These are phyloP conservation scores for Sarcophaga rosellei DNA, from an alignment of 2,888 invertebrate species.

Conservation along the genomic window DNA sequence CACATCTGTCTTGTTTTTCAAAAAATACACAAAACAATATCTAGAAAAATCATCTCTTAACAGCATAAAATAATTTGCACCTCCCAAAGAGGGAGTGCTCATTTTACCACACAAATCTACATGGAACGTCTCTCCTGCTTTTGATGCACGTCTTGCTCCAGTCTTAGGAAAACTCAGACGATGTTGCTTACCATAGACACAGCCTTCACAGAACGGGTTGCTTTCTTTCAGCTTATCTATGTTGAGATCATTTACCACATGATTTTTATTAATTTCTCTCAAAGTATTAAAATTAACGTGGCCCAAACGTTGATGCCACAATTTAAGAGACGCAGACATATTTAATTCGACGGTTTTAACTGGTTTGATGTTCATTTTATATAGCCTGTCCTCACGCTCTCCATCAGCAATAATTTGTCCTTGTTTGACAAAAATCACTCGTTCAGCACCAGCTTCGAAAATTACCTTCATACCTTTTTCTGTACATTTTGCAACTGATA, in stretches of 20 bases:
- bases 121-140: too few species aligned
- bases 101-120: constrained; percentile 21
- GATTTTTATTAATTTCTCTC: too few species aligned
- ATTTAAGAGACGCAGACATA: too few species aligned
- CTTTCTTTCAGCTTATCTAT: neutral
- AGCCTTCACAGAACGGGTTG: constrained; percentile 7
- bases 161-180: too few species aligned
- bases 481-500: too few species aligned
- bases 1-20: neutral
- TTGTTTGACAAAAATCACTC: too few species aligned
- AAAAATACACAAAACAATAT: constrained; percentile 16
- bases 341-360: neutral
- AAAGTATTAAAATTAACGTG: too few species aligned
- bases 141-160: too few species aligned
- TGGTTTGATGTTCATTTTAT: neutral
- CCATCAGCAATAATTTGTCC: neutral
- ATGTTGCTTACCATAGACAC: neutral
- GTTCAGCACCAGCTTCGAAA: too few species aligned
- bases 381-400: constrained; percentile 1
- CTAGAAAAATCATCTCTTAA: constrained; percentile 54
- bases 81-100: constrained; percentile 28
- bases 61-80: neutral
- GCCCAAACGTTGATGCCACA: too few species aligned
- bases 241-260: neutral
- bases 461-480: too few species aligned